Conservation (phyloP, 2,888 invertebrate genomes). For the Folsomia candida region DNA sequence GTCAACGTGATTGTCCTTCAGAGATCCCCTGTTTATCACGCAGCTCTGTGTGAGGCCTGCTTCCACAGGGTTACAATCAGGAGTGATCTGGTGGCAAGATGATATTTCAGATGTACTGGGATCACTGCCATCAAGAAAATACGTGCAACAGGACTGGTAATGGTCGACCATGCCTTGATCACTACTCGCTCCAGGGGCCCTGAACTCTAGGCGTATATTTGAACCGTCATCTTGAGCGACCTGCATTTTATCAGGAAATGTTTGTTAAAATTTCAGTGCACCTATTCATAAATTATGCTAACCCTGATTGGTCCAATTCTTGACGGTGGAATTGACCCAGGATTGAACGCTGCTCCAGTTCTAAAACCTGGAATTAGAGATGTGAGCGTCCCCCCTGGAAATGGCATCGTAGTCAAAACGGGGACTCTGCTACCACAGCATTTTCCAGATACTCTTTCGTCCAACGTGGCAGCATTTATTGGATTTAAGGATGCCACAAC, state of each 20-base stretch:
- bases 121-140: not conserved
- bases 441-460: slow-evolving; percentile 6
- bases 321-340: slow-evolving; percentile 4
- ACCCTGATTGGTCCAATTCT: slow-evolving; percentile 11
- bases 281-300: not conserved
- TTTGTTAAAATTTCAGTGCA: not conserved
- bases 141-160: slow-evolving; percentile 29
- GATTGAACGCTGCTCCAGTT: slow-evolving; percentile 10
- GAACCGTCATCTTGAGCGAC: not conserved
- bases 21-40: not conserved
- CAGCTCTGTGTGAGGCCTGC: slow-evolving; percentile 3
- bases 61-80: slow-evolving; percentile 2
- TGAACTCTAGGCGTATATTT: slow-evolving; percentile 13
- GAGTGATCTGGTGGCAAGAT: not conserved
- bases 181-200: slow-evolving; percentile 21
- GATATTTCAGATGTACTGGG: not conserved
- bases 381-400: not conserved
- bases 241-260: not conserved
- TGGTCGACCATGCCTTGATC: slow-evolving; percentile 15
- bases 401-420: not conserved
- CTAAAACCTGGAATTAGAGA: slow-evolving; percentile 15
- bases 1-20: not conserved
- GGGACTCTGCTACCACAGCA: slow-evolving; percentile 26
- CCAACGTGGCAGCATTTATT: slow-evolving; percentile 7
- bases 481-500: not conserved